These are phyloP conservation scores for Tachysurus vachellii DNA, from an alignment of 2,113 vertebrate genomes.

Conservation along the genomic window DNA sequence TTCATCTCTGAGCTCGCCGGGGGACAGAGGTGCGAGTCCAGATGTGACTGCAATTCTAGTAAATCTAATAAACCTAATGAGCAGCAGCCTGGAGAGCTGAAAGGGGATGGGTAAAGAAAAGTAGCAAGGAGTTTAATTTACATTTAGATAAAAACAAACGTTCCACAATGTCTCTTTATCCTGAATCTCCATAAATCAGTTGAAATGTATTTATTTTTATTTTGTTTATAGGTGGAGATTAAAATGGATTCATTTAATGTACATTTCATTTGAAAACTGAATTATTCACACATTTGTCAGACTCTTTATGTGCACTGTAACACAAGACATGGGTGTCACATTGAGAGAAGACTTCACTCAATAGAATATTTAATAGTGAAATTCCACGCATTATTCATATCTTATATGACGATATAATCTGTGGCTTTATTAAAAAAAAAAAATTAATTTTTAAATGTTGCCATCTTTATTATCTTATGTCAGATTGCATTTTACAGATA, in stretches of 20 bases:
- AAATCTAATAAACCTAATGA: conserved; percentile 37
- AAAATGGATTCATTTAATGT: background rate
- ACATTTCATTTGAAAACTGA: background rate
- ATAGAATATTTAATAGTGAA: background rate
- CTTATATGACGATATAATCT: background rate
- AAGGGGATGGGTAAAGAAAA: background rate
- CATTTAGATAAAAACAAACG: background rate
- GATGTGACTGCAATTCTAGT: conserved; percentile 31
- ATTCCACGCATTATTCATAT: background rate
- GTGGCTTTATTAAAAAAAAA: background rate
- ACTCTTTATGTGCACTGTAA: background rate
- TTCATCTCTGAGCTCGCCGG: conserved; percentile 6
- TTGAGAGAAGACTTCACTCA: background rate
- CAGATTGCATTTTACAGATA: background rate
- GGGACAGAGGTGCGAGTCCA: conserved; percentile 33
- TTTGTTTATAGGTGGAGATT: background rate
- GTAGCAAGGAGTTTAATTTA: conserved; percentile 1
- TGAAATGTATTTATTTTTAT: background rate
- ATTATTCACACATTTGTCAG: background rate
- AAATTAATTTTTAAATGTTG: background rate
- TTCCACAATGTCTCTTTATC: background rate
- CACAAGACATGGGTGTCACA: background rate
- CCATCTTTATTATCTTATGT: background rate
- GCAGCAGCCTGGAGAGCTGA: conserved; percentile 20
- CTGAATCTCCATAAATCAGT: background rate